Percentiles rank a stretch among this genome's conserved stretches.
Conservation (phyloP, 2,113 vertebrate genomes). For the Furnarius figulus region DNA sequence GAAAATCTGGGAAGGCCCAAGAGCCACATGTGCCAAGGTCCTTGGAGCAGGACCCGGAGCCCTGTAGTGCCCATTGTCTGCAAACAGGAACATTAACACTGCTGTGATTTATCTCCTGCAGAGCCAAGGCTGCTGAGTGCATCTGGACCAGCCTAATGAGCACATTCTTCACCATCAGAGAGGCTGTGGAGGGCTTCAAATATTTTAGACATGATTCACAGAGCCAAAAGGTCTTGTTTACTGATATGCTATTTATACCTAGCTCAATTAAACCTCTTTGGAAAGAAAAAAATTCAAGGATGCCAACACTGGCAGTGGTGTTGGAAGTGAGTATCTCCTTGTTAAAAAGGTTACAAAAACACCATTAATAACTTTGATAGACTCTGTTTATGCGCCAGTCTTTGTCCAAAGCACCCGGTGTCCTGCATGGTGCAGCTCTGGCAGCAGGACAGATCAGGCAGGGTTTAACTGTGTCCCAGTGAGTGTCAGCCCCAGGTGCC, state of each 20-base stretch:
- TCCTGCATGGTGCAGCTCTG: not conserved
- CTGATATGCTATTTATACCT: constrained; percentile 69
- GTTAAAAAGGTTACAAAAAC: constrained; percentile 47
- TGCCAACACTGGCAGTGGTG: constrained; percentile 18
- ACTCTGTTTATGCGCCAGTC: not conserved
- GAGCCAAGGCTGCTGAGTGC: not conserved
- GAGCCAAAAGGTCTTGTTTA: constrained; percentile 64
- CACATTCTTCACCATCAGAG: constrained; percentile 52
- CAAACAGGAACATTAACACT: not conserved
- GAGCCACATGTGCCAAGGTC: not conserved
- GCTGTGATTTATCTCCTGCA: constrained; percentile 40
- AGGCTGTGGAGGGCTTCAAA: constrained; percentile 50
- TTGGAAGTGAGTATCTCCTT: constrained; percentile 35
- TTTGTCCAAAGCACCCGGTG: not conserved
- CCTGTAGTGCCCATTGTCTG: not conserved
- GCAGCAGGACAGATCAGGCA: not conserved
- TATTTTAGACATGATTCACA: constrained; percentile 66
- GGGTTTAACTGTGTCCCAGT: rapidly evolving
- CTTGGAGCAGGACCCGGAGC: not conserved
- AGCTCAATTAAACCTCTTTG: constrained; percentile 52
- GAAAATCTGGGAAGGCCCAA: not conserved
- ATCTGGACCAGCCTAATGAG: constrained; percentile 66
- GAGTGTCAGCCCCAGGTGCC: not conserved
- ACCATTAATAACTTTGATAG: constrained; percentile 40
- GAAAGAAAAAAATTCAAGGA: not conserved